These are phyloP conservation scores for Yasuhikotakia modesta DNA, from an alignment of 2,797 vertebrate genomes.

Conservation along the genomic window DNA sequence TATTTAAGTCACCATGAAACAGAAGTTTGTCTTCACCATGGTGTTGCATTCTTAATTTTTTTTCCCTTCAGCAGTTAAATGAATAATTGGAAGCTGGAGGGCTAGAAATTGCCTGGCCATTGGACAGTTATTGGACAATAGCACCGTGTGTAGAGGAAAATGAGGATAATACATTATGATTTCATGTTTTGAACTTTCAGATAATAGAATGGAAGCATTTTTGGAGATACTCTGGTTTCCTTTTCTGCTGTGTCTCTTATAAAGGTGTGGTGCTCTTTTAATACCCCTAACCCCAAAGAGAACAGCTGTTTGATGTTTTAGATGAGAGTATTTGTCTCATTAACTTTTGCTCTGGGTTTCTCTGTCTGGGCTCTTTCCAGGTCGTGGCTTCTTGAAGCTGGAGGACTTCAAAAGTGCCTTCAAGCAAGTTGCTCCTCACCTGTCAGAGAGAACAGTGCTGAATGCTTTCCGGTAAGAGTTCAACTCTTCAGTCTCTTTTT, in stretches of 20 bases:
- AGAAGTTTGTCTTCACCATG: no score
- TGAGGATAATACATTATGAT: no score
- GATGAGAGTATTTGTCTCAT: constrained; percentile 17
- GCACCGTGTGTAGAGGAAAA: no score
- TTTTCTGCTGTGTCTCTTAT: neutral
- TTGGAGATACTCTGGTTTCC: constrained; percentile 1
- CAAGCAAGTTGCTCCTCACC: constrained; percentile 66
- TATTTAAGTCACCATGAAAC: constrained; percentile 1
- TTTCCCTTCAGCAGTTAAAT: no score
- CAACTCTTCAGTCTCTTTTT: neutral
- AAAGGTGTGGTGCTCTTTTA: neutral
- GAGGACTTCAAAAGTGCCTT: constrained; percentile 79
- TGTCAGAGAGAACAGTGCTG: constrained; percentile 69
- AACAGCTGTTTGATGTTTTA: constrained; percentile 32
- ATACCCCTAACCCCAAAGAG: neutral
- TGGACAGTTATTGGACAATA: no score
- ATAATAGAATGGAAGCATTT: constrained; percentile 15
- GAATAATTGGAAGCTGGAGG: no score
- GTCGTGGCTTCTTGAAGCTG: constrained; percentile 74
- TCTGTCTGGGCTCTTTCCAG: constrained; percentile 55
- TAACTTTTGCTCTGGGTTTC: constrained; percentile 30
- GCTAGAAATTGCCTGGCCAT: no score
- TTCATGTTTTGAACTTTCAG: neutral
- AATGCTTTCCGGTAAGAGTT: constrained; percentile 75
- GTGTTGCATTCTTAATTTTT: no score